A percentile compares a stretch with the other conserved stretches of the same genome.
Evolutionary conservation across 2,113 vertebrate species (phyloP).

Genomic region (Notarius quadriscutis): DNA sequence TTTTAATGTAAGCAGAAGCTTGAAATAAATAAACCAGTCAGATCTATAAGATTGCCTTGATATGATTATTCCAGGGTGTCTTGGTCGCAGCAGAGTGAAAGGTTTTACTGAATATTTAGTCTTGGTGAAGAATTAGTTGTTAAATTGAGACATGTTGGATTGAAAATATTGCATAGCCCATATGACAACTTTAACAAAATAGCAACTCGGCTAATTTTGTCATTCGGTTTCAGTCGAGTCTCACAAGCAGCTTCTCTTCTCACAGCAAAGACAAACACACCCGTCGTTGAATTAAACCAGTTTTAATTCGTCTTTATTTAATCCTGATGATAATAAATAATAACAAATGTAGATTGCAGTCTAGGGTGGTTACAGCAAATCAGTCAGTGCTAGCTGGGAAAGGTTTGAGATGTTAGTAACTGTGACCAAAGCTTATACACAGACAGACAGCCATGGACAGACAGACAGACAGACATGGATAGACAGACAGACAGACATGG

Average conservation of each 20-base stretch:
- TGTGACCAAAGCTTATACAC: too few relatives aligned
- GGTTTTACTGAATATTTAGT: too few relatives aligned
- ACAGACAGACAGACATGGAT: too few relatives aligned
- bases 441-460: too few relatives aligned
- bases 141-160: neutral
- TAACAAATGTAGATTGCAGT: too few relatives aligned
- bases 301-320: neutral
- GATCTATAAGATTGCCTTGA: neutral
- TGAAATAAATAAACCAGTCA: neutral
- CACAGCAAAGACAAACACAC: neutral
- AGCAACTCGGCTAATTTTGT: neutral
- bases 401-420: neutral
- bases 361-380: neutral
- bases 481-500: too few relatives aligned
- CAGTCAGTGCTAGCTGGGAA: neutral
- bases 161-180: neutral
- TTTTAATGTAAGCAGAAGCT: neutral
- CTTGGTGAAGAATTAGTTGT: neutral
- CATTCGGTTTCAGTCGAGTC: neutral
- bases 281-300: neutral
- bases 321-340: neutral
- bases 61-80: neutral
- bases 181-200: neutral
- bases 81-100: neutral
- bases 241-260: neutral